These are phyloP conservation scores for Eulemur rufifrons DNA, from an alignment of 2,113 vertebrate genomes.

Conservation along the genomic window DNA sequence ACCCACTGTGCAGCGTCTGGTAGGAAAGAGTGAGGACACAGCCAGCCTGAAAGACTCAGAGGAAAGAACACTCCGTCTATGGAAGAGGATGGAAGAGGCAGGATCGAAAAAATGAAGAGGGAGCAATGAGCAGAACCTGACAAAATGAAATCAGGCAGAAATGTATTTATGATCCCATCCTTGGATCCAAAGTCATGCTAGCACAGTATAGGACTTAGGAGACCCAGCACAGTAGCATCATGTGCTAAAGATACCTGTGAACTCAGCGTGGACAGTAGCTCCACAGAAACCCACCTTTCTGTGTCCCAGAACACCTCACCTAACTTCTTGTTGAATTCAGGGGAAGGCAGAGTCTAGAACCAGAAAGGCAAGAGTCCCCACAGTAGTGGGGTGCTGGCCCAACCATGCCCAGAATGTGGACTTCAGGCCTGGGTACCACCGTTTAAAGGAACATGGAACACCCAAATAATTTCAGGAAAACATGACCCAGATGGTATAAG, in stretches of 20 bases:
- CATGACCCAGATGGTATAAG: background rate
- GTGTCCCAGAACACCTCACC: background rate
- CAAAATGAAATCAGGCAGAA: background rate
- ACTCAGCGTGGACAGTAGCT: background rate
- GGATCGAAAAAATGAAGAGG: background rate
- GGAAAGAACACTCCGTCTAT: background rate
- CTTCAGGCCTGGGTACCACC: background rate
- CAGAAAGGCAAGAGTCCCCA: background rate
- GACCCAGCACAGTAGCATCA: background rate
- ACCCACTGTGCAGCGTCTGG: background rate
- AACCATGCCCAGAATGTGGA: background rate
- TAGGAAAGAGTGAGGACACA: background rate
- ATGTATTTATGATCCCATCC: background rate
- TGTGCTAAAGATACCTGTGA: background rate
- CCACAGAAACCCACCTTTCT: background rate
- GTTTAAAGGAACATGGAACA: background rate
- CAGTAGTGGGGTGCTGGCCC: background rate
- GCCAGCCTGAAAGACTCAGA: background rate
- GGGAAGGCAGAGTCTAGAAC: background rate
- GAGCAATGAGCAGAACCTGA: background rate
- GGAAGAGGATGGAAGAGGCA: background rate
- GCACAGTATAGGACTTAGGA: background rate
- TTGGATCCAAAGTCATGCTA: background rate
- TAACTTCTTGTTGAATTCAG: background rate
- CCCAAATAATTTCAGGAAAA: background rate